Conservation (phyloP, 2,888 invertebrate genomes). For the Abrostola triplasia region DNA sequence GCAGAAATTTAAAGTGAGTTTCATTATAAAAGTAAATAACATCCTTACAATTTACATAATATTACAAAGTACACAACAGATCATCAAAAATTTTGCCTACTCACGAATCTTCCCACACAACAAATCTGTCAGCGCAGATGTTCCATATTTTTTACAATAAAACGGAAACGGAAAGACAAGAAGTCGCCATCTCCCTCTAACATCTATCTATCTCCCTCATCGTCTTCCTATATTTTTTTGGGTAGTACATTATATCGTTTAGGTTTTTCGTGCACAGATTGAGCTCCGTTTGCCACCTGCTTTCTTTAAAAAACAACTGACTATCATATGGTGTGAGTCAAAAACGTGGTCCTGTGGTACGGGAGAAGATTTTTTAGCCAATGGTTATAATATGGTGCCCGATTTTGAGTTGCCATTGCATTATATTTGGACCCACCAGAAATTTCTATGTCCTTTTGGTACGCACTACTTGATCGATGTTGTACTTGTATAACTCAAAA, state of each 20-base stretch:
- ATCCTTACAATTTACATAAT: conserved; percentile 41
- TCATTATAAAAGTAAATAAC: conserved; percentile 22
- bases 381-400: background rate
- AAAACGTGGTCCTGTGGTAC: conserved; percentile 14
- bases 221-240: conserved; percentile 75
- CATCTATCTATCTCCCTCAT: conserved; percentile 63
- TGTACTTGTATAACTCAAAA: no score
- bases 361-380: conserved; percentile 10
- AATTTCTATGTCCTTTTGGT: no score
- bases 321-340: conserved; percentile 75
- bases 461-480: no score
- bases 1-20: no score
- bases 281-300: conserved; percentile 78
- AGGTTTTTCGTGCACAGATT: conserved; percentile 83
- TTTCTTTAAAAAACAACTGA: conserved; percentile 76
- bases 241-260: conserved; percentile 71
- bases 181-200: conserved; percentile 65
- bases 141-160: conserved; percentile 79
- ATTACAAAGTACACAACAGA: conserved; percentile 34
- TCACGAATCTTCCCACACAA: conserved; percentile 71
- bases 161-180: conserved; percentile 86
- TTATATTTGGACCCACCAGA: no score
- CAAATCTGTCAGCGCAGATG: conserved; percentile 81
- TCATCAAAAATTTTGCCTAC: conserved; percentile 53
- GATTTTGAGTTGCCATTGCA: background rate